These are phyloP conservation scores for Caenorhabditis drosophilae DNA, from an alignment of 2,888 invertebrate genomes.

Conservation along the genomic window DNA sequence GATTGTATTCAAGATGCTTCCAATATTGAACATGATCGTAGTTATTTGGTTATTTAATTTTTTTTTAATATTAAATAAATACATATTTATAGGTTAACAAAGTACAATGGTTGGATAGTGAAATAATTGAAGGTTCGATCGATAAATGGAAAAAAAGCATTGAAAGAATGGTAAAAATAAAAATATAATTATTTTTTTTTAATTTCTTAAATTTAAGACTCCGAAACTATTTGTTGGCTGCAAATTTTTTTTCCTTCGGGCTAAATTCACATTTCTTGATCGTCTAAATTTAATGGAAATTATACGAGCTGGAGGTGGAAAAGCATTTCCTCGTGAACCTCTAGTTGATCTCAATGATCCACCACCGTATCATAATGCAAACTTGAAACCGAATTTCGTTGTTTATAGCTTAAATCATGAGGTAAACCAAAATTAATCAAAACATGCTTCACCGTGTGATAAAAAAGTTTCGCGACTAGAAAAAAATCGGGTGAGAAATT, in stretches of 20 bases:
- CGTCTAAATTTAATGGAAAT: conserved; percentile 17
- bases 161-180: conserved; percentile 14
- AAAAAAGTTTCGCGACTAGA: too few species aligned
- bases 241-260: conserved; percentile 29
- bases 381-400: conserved; percentile 17
- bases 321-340: conserved; percentile 12
- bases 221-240: conserved; percentile 43
- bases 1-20: conserved; percentile 14
- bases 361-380: conserved; percentile 19
- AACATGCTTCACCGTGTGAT: too few species aligned
- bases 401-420: conserved; percentile 25
- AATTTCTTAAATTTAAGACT: conserved; percentile 23
- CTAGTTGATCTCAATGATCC: conserved; percentile 9
- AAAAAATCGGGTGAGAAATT: too few species aligned
- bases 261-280: conserved; percentile 24
- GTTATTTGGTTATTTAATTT: conserved; percentile 14
- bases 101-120: conserved; percentile 25
- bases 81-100: conserved; percentile 6
- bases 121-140: conserved; percentile 16
- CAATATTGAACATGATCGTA: conserved; percentile 17
- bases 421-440: conserved; percentile 10
- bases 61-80: too few species aligned
- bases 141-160: conserved; percentile 25
- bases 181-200: background rate
- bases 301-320: conserved; percentile 21